These are phyloP conservation scores for Holcopasites calliopsidis DNA, from an alignment of 1,140 invertebrate genomes.

Conservation along the genomic window DNA sequence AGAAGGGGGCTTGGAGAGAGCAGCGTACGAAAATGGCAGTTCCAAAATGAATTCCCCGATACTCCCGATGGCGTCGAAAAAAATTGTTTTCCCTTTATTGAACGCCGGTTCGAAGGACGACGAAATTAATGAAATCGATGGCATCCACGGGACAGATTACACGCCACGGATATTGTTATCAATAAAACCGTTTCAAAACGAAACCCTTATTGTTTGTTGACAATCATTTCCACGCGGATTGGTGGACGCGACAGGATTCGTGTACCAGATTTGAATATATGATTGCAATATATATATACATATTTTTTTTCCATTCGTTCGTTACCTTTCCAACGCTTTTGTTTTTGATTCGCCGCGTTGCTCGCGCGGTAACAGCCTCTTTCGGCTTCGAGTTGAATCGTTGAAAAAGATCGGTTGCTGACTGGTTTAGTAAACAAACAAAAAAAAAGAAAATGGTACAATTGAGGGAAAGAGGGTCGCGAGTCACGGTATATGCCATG, in stretches of 20 bases:
- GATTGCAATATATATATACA: slow-evolving; percentile 24
- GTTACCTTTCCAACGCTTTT: background rate
- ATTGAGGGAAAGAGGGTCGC: background rate
- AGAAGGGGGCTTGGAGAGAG: too few species aligned
- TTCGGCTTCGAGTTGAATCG: too few species aligned
- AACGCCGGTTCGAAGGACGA: background rate
- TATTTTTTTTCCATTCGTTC: background rate
- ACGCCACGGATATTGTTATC: slow-evolving; percentile 5
- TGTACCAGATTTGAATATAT: slow-evolving; percentile 16
- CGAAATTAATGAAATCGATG: slow-evolving; percentile 30
- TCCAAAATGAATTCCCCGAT: too few species aligned
- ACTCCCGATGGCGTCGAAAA: background rate
- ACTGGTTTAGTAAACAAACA: too few species aligned
- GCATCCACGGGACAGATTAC: background rate
- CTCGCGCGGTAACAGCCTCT: background rate
- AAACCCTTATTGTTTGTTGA: slow-evolving; percentile 8
- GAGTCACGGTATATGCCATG: too few species aligned
- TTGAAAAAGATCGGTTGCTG: slow-evolving; percentile 2
- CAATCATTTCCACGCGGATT: background rate
- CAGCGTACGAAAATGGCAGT: too few species aligned
- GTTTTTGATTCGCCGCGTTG: background rate
- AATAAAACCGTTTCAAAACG: slow-evolving; percentile 3
- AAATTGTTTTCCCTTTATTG: background rate
- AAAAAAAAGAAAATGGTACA: background rate
- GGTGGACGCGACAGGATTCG: background rate